These are phyloP conservation scores for Geococcyx californianus DNA, from an alignment of 2,113 vertebrate genomes.

Conservation along the genomic window DNA sequence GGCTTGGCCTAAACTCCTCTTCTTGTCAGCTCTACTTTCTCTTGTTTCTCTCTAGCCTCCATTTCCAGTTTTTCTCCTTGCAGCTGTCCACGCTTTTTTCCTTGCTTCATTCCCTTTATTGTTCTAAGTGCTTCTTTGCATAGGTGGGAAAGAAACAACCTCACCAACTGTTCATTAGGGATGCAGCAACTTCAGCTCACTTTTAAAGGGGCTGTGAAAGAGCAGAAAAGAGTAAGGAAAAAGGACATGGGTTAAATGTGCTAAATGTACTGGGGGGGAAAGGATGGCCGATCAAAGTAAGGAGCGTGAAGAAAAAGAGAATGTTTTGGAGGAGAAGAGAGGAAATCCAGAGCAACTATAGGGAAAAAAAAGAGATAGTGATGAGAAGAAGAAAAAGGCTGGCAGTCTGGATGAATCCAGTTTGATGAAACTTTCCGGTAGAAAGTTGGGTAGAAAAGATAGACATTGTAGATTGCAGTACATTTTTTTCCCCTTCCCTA, in stretches of 20 bases:
- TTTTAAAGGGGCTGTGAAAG: not conserved
- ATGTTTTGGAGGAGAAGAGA: not conserved
- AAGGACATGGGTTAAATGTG: not conserved
- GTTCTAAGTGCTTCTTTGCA: not conserved
- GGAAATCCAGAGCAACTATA: not conserved
- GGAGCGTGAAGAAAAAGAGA: not conserved
- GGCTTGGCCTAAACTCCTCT: not conserved
- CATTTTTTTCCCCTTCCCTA: not conserved
- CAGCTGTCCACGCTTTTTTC: not conserved
- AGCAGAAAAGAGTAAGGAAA: not conserved
- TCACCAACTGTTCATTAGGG: not conserved
- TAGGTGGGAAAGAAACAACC: not conserved
- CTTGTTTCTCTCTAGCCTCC: not conserved
- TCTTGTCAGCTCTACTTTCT: not conserved
- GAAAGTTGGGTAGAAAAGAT: not conserved
- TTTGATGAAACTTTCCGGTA: not conserved
- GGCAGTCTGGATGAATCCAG: not conserved
- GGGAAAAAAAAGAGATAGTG: not conserved
- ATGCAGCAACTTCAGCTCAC: not conserved
- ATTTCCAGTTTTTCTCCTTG: not conserved
- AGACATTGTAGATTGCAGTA: not conserved
- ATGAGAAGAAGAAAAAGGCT: not conserved
- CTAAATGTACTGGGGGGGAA: not conserved
- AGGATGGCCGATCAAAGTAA: not conserved
- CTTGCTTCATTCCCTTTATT: not conserved